Evolutionary conservation across 2,113 vertebrate genomes (phyloP).

Genomic region (Takifugu flavidus): DNA sequence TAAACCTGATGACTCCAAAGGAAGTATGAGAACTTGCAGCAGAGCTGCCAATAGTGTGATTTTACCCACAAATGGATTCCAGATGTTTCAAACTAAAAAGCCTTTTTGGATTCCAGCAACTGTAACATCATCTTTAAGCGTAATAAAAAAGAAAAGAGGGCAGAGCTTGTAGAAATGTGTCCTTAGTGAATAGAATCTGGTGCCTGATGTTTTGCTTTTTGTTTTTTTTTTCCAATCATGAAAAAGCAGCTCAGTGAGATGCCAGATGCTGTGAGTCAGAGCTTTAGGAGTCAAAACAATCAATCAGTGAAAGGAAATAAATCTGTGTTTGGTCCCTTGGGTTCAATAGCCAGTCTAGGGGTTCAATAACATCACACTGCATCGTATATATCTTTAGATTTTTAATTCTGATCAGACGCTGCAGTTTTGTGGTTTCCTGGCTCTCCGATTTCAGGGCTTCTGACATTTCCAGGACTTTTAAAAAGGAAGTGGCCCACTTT

Average conservation of each 20-base stretch:
- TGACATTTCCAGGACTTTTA: conserved; percentile 31
- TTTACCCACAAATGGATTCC: conserved; percentile 68
- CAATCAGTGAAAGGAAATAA: conserved; percentile 41
- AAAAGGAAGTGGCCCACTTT: conserved; percentile 41
- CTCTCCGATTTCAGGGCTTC: conserved; percentile 32
- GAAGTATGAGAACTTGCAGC: conserved; percentile 64
- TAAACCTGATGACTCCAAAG: conserved; percentile 54
- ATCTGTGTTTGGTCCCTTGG: conserved; percentile 24
- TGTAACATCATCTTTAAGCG: conserved; percentile 50
- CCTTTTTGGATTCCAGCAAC: conserved; percentile 59
- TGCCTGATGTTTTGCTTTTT: background rate
- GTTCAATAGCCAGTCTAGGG: conserved; percentile 30
- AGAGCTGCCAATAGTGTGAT: conserved; percentile 41
- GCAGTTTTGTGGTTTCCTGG: conserved; percentile 36
- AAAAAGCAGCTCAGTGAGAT: conserved; percentile 34
- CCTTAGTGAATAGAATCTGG: conserved; percentile 43
- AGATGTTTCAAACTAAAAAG: conserved; percentile 63
- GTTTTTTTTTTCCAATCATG: background rate
- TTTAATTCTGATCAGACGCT: conserved; percentile 22
- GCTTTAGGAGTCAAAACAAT: conserved; percentile 54
- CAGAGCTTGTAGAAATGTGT: conserved; percentile 24
- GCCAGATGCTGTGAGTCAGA: conserved; percentile 56
- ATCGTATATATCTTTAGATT: conserved; percentile 24
- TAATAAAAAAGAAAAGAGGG: conserved; percentile 4
- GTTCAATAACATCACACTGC: conserved; percentile 38